Base-by-base conservation (phyloP, 2,113 vertebrate genomes). In the Dunckerocampus dactyliophorus region DNA sequence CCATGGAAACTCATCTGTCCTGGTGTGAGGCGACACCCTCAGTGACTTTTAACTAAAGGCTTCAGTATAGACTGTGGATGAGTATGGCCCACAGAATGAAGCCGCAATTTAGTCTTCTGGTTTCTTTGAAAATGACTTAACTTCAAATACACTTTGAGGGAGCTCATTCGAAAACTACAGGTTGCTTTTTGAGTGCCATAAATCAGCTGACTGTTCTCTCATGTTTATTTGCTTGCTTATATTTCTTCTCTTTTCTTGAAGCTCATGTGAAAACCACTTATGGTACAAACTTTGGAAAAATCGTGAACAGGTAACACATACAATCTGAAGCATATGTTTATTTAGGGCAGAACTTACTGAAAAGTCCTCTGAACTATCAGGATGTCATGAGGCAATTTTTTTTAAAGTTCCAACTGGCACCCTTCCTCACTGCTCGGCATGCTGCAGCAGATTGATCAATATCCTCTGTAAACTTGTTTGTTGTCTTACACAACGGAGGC, bases 1-100 rank as follows among this genome's bases (percentile, higher is more conserved):
- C 77, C 80, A 84, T 90, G 88, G 89, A 91, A 92, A 91, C 78
- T 85, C 79, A 75, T 85, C 77, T 77, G 79, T 85, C 82, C 80
- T 80, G 75, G 84, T 80, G 81, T 81, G 75, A 83, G 84, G 80
- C 74, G 78, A 89, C 88, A 89, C 85, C 84, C 83, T 86, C 70
- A 58, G 69, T 77, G 76, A 79, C 79, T 82, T 82, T 47, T 71
- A 73, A 77, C 83, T 65, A 47, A 75, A 81, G 77, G 65, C 52
- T 74, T 65, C 31, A 21, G 54, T 56, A 75, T 50, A 65, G 75
- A 71, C 63, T 65, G 65, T 65, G 73, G 76, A 79, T 72, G 69
- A 76, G 54, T 16, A 51, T 61, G 55, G 67, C 71, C 65, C 65
- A 73, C 65, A 73, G 50, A 83, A 71, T 68, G 63, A 51, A 67